These are phyloP conservation scores for Pocota personata DNA, from an alignment of 2,888 invertebrate species.

Conservation along the genomic window DNA sequence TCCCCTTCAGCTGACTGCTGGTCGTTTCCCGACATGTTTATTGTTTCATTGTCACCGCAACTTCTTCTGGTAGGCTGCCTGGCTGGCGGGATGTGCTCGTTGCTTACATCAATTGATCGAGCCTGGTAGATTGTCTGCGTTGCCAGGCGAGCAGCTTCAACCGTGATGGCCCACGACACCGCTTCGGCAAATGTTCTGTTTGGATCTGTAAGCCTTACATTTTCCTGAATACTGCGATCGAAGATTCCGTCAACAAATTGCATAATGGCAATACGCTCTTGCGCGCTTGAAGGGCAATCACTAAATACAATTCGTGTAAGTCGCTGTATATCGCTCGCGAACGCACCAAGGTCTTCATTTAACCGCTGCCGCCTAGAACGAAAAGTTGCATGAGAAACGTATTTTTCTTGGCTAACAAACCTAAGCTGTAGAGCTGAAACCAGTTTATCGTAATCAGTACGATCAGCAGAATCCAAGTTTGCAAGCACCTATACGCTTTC, in stretches of 20 bases:
- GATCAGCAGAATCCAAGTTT: not conserved
- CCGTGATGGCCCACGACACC: not conserved
- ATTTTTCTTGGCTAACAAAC: constrained; percentile 12
- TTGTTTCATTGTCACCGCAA: not conserved
- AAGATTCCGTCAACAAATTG: constrained; percentile 9
- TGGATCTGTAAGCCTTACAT: not conserved
- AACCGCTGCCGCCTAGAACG: constrained; percentile 30
- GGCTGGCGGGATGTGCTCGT: not conserved
- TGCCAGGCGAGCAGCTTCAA: constrained; percentile 17
- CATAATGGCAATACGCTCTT: constrained; percentile 24
- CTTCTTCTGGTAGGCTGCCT: not conserved
- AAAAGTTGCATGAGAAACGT: constrained; percentile 34
- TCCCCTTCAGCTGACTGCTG: constrained; percentile 29
- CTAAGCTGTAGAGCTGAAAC: constrained; percentile 6
- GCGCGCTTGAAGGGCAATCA: constrained; percentile 10
- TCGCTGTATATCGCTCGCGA: not conserved
- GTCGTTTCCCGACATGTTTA: constrained; percentile 28
- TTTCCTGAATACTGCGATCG: constrained; percentile 9
- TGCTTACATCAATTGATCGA: constrained; percentile 7
- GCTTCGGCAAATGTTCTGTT: constrained; percentile 24
- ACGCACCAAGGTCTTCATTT: constrained; percentile 18
- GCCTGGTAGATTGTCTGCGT: constrained; percentile 14
- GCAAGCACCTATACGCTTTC: constrained; percentile 11
- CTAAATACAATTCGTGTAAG: constrained; percentile 8
- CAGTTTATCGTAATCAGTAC: not conserved